Base-by-base conservation (phyloP, 2,113 vertebrate species). In the Charadrius vociferus region DNA sequence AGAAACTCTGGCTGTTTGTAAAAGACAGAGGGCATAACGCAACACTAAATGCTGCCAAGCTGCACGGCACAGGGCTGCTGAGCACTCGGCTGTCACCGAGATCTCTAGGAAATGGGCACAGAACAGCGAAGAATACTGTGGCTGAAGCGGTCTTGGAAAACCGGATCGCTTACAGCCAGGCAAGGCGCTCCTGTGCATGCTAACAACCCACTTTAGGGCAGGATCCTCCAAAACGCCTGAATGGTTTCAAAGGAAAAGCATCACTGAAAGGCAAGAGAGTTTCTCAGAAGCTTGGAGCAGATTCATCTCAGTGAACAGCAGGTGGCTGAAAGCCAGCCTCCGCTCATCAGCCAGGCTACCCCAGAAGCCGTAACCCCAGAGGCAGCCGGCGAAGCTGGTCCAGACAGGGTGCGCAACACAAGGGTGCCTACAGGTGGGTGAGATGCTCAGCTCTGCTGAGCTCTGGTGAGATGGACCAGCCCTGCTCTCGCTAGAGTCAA, bases 21-120 rank as follows among this genome's bases (percentile, higher is more conserved):
- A 14, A 59, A 68, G 71, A 23, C 26, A 9, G 3, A 47, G 83
- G 80, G 66, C 37, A 53, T 12, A 50, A 14, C 1, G 1, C 22
- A 17, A 3, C 22, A 2, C 41, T 5, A 2, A 0, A 4, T 36
- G 1, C 26, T 27, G 59, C 63, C 24, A 32, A n/a, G 77, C 27
- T 53, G 3, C 14, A 13, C 0, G 8, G 26, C 6, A 0, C 24
- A 1, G 3, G 18, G 74, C 55, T 37, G 39, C 1, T 7, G 59
- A 10, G 59, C 2, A 0, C 66, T n/a, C 3, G 0, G 66, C 41
- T 26, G 36, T 34, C 47, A 9, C 18, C 0, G 0, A 1, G 43
- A 29, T 9, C 55, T 14, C 23, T 14, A 59, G 79, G 43, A 75
- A 80, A 45, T 1, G 17, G 92, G 78, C 81, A 89, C 0, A 0